A percentile compares a stretch with the other conserved stretches of the same genome.
Evolutionary conservation across 2,797 vertebrate species (phyloP).

Genomic region (Todus mexicanus): DNA sequence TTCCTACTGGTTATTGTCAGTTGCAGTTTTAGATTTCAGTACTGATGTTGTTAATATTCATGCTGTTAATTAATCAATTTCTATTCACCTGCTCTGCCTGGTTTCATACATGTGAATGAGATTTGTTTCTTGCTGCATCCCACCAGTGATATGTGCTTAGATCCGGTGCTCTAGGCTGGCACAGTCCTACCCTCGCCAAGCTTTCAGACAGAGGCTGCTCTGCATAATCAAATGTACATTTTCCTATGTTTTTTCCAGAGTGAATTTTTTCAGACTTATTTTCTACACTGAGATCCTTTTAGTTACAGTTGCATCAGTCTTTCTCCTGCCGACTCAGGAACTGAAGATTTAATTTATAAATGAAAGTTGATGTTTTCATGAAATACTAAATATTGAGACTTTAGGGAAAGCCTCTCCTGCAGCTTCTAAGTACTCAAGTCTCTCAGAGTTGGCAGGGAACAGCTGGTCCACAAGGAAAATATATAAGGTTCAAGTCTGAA

Average conservation of each 20-base stretch:
- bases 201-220: neutral
- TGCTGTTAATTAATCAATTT: constrained; percentile 3
- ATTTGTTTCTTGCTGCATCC: neutral
- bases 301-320: neutral
- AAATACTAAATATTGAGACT: neutral
- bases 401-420: neutral
- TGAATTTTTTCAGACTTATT: neutral
- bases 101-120: neutral
- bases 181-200: neutral
- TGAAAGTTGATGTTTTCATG: neutral
- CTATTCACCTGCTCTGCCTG: neutral
- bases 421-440: neutral
- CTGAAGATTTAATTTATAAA: neutral
- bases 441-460: neutral
- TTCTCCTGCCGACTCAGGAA: neutral
- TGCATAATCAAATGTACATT: neutral
- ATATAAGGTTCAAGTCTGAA: neutral
- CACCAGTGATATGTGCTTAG: neutral
- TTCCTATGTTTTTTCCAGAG: neutral
- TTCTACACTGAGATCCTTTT: neutral
- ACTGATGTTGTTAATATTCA: neutral
- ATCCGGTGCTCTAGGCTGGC: neutral
- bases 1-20: constrained; percentile 11
- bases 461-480: neutral
- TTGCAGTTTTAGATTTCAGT: constrained; percentile 30